Evolutionary conservation across 2,113 vertebrate genomes (phyloP), one percentile per base, ranked within the genome.

Genomic region (Chloebia gouldiae): DNA sequence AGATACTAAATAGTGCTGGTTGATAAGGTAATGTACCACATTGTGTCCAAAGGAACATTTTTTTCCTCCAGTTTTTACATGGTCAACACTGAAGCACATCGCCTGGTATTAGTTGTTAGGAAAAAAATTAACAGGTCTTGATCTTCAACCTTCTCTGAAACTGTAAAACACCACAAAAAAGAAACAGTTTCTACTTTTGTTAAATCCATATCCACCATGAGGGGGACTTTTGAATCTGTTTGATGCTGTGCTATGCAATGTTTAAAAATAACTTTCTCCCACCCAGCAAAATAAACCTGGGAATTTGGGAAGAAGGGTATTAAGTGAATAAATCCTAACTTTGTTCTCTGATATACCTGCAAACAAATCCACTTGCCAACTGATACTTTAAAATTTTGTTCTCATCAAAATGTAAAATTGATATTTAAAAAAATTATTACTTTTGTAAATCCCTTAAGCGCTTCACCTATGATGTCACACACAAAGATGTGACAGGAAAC

Each of bases 271-370:
- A 85, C 42, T 78, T 69, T 79, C 81, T 92, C 23, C n/a, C 49
- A 56, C 50, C 76, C 86, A 69, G n/a, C 39, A 77, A 94, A 92
- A 91, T 65, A 92, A 92, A 81, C 19, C 33, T 44, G n/a, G 84
- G 81, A 84, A 70, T 61, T 86, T 80, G 42, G 5, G 11, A 31
- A 76, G 47, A 69, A 49, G 40, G 37, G 66, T 56, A 86, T 76
- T 60, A 70, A 81, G 50, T 39, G 35, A 86, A 69, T 63, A 91
- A 91, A 63, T 73, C 79, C 92, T 57, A 75, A 60, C 80, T 92
- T 78, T 90, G 81, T 82, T 86, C 87, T 91, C 87, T 87, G 57
- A 37, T 85, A 85, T 16, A 91, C 65, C 84, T 90, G 90, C 65
- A 85, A 93, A 87, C 53, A 94, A 92, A 94, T 44, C 40, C 11